These are phyloP conservation scores for Lethrus apterus DNA, from an alignment of 1,140 invertebrate species.

Conservation along the genomic window DNA sequence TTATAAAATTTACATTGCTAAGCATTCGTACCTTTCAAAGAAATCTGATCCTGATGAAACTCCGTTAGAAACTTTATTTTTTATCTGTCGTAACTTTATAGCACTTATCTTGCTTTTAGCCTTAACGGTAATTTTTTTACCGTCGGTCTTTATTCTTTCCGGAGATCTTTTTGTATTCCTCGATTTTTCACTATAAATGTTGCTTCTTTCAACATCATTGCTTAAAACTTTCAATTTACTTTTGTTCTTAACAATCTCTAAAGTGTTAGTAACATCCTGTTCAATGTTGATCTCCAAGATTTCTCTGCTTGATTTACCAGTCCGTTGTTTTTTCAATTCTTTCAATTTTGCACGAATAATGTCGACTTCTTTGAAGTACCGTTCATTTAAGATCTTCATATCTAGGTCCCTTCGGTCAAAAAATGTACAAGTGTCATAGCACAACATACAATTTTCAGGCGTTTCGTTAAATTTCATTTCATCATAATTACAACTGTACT, in stretches of 20 bases:
- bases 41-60: conserved; percentile 1
- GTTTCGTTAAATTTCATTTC: not conserved
- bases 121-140: conserved; percentile 9
- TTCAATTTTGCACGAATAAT: conserved; percentile 24
- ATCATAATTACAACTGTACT: not conserved
- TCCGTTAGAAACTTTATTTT: conserved; percentile 1
- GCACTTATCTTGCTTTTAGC: conserved; percentile 7
- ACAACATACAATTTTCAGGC: not conserved
- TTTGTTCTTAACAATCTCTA: too few species aligned
- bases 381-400: conserved; percentile 24
- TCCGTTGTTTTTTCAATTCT: not conserved
- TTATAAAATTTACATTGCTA: too few species aligned
- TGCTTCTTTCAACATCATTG: too few species aligned
- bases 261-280: too few species aligned
- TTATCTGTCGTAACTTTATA: conserved; percentile 2
- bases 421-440: conserved; percentile 37
- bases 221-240: too few species aligned
- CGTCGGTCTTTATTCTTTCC: not conserved
- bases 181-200: not conserved
- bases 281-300: not conserved
- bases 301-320: not conserved
- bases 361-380: conserved; percentile 32
- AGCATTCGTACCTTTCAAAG: conserved; percentile 11
- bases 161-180: not conserved
- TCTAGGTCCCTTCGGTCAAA: conserved; percentile 31